Evolutionary conservation across 2,113 vertebrate species (phyloP), one percentile per base, ranked within the genome.

Genomic region (Polyodon spathula): DNA sequence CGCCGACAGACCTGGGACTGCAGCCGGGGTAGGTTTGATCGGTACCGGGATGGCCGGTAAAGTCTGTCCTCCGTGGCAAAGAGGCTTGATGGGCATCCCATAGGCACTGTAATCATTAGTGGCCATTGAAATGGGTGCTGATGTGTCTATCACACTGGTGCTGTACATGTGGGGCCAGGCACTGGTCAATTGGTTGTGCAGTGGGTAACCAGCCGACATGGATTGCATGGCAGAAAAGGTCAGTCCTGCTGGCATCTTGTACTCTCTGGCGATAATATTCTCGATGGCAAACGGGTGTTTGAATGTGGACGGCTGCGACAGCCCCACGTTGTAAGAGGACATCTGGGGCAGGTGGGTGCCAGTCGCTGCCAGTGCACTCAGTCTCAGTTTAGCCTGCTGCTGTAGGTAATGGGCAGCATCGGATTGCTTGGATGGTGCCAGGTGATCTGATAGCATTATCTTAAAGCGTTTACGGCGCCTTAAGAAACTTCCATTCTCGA

Each of bases 201-300:
- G 88, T 37, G 92, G 89, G 68, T 92, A 95, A 48, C 81, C 88
- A 42, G 84, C 67, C 17, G 88, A 81, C 71, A 89, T 73, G 10
- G 88, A 84, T 72, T 86, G 90, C 85, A 92, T 76, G 12, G 88
- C 65, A 42, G 91, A 84, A 73, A 93, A 93, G 60, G 90, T 88
- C 73, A 95, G 81, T 0, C 92, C 90, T 6, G 89, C 91, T 1
- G 91, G 88, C 83, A 94, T 86, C 85, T 93, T 94, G 78, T 96
- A 97, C 65, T 97, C 93, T 76, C 93, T 76, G 67, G 93, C 90
- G 68, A 97, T 96, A 61, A 97, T 95, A 72, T 89, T 97, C 80
- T 97, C 94, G 65, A 97, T 97, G 67, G 94, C 92, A 72, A 97
- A 97, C 10, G 94, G 94, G 73, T 97, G 94, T 63, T 96, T 97